Conservation (phyloP, 2,888 invertebrate genomes). For the Halictus ligatus region DNA sequence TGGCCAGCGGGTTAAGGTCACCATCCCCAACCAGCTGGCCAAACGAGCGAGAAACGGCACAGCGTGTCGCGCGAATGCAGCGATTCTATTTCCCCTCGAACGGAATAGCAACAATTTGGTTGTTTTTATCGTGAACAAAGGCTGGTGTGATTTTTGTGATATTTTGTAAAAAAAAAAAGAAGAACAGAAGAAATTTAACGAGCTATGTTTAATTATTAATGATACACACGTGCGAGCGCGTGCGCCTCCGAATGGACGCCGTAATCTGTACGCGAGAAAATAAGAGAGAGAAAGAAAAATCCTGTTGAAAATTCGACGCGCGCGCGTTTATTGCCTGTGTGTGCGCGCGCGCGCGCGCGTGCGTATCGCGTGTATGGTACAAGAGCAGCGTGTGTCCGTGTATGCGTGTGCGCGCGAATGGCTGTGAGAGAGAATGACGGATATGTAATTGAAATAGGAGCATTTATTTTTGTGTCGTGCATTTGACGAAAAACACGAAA, state of each 20-base stretch:
- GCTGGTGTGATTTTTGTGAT: conserved; percentile 84
- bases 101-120: conserved; percentile 68
- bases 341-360: conserved; percentile 13
- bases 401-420: conserved; percentile 9
- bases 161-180: conserved; percentile 80
- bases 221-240: conserved; percentile 53
- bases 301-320: neutral
- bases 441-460: conserved; percentile 79
- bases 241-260: neutral
- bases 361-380: neutral
- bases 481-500: conserved; percentile 78
- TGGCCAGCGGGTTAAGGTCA: neutral
- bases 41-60: neutral
- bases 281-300: neutral
- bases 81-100: conserved; percentile 40
- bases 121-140: conserved; percentile 80
- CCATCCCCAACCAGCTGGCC: neutral
- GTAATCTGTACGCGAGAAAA: neutral
- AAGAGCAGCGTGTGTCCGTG: conserved; percentile 16
- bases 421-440: conserved; percentile 40
- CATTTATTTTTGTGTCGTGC: conserved; percentile 85
- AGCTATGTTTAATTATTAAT: conserved; percentile 63
- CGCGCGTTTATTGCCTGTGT: neutral
- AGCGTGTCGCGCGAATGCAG: conserved; percentile 6
- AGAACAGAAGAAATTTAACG: conserved; percentile 57